phyloP scores from a whole-genome alignment of 2,113 vertebrate genomes.

The Notothenia coriiceps region DNA sequence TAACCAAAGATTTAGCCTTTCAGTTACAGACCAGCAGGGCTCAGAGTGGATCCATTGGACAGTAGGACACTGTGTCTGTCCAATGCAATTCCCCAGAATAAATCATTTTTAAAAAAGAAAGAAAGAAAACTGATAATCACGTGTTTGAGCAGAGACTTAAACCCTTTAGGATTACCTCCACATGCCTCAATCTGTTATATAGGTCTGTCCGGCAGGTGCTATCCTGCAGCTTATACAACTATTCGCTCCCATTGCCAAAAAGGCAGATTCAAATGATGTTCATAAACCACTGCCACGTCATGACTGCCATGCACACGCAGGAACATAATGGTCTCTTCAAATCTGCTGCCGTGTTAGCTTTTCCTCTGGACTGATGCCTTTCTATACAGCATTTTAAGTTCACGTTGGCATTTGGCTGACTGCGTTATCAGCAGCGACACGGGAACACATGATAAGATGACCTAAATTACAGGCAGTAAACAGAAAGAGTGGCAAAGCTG shows the following conservation, averaged over 20 bases:
- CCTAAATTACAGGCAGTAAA: slow-evolving; percentile 21
- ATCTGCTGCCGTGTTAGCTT: slow-evolving; percentile 30
- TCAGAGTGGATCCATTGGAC: slow-evolving; percentile 44
- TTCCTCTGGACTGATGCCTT: not conserved
- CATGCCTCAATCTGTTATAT: slow-evolving; percentile 82
- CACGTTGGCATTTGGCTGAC: not conserved
- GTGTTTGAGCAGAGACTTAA: slow-evolving; percentile 81
- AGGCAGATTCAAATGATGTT: slow-evolving; percentile 71
- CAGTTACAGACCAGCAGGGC: slow-evolving; percentile 35
- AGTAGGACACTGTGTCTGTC: slow-evolving; percentile 36
- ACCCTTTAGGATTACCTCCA: slow-evolving; percentile 83
- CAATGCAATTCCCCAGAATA: slow-evolving; percentile 66
- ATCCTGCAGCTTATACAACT: slow-evolving; percentile 62
- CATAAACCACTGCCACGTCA: slow-evolving; percentile 41
- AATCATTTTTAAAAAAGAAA: slow-evolving; percentile 58
- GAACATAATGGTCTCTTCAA: slow-evolving; percentile 14
- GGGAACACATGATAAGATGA: slow-evolving; percentile 6
- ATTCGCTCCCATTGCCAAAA: slow-evolving; percentile 66
- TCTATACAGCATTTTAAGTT: slow-evolving; percentile 5
- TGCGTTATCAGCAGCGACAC: not conserved
- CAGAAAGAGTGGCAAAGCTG: not conserved
- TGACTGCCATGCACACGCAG: slow-evolving; percentile 16
- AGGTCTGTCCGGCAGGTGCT: slow-evolving; percentile 78
- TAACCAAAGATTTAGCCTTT: slow-evolving; percentile 26
- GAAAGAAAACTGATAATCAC: slow-evolving; percentile 70